These are phyloP conservation scores for Montipora capricornis DNA, from an alignment of 64 coral and sea anemone genomes.

Conservation along the genomic window DNA sequence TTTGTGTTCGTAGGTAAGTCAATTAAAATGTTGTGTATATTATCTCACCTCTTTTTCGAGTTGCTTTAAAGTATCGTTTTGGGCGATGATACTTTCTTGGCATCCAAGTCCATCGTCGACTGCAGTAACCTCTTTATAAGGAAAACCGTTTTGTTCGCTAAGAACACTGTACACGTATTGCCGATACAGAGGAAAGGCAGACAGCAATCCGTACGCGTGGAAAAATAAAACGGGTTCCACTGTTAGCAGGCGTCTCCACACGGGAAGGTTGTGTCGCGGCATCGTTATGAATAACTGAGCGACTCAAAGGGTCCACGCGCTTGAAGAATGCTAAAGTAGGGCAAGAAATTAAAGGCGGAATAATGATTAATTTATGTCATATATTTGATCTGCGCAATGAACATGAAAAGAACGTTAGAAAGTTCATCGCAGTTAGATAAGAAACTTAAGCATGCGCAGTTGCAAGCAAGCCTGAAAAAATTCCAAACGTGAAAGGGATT, in stretches of 20 bases:
- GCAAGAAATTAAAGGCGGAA: background rate
- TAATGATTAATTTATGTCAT: too few relatives aligned
- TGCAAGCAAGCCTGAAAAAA: too few relatives aligned
- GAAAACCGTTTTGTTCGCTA: constrained; percentile 83
- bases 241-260: constrained; percentile 77
- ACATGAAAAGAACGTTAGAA: too few relatives aligned
- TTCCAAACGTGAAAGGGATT: too few relatives aligned
- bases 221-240: constrained; percentile 95
- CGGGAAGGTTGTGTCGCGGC: constrained; percentile 29
- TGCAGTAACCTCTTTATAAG: constrained; percentile 54
- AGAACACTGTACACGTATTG: constrained; percentile 87
- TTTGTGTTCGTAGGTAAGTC: too few relatives aligned
- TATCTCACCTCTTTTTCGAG: constrained; percentile 60
- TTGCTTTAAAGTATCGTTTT: constrained; percentile 46
- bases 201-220: constrained; percentile 88
- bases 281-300: background rate
- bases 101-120: constrained; percentile 10
- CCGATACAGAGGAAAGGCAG: constrained; percentile 69
- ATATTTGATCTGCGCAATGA: too few relatives aligned
- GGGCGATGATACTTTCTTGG: background rate
- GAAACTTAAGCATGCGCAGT: too few relatives aligned
- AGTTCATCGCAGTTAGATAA: too few relatives aligned
- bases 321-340: background rate
- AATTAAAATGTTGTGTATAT: background rate
- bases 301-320: background rate